phyloP scores from a whole-genome alignment of 1,140 invertebrate genomes.

The Harpegnathos saltator region DNA sequence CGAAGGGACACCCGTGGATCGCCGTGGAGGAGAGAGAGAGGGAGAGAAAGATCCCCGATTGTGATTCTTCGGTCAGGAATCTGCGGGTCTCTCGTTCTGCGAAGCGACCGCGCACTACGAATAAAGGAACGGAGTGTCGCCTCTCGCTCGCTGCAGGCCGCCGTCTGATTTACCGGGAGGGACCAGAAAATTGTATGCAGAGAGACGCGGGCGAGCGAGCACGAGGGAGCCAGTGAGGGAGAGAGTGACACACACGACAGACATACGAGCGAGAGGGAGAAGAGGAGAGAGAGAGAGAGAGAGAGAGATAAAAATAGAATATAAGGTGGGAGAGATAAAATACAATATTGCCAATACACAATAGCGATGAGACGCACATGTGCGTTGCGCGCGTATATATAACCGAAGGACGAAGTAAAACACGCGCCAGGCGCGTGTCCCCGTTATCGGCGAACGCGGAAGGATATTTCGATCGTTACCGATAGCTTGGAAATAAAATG shows the following conservation, averaged over 20 bases:
- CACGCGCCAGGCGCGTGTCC: background rate
- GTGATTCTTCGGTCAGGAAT: constrained; percentile 64
- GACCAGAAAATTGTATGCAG: constrained; percentile 18
- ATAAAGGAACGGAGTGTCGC: constrained; percentile 51
- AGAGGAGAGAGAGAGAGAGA: too few species aligned
- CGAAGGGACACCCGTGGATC: constrained; percentile 61
- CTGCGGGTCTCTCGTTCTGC: constrained; percentile 52
- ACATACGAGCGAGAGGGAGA: too few species aligned
- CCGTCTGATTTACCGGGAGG: constrained; percentile 48
- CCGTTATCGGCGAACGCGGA: background rate
- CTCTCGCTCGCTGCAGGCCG: constrained; percentile 20
- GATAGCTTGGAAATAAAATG: background rate
- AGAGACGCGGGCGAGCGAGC: too few species aligned
- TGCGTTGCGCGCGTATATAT: too few species aligned
- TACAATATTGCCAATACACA: constrained; percentile 27
- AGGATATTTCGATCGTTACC: too few species aligned
- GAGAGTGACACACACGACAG: background rate
- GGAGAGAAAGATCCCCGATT: constrained; percentile 68
- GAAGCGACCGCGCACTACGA: constrained; percentile 42
- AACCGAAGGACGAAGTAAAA: constrained; percentile 4
- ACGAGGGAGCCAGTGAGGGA: background rate
- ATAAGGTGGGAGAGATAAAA: background rate
- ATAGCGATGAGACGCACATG: background rate
- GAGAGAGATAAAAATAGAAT: constrained; percentile 9
- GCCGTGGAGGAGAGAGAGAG: too few species aligned